These are phyloP conservation scores for Neodiprion virginianus DNA, from an alignment of 1,140 invertebrate genomes.

Conservation along the genomic window DNA sequence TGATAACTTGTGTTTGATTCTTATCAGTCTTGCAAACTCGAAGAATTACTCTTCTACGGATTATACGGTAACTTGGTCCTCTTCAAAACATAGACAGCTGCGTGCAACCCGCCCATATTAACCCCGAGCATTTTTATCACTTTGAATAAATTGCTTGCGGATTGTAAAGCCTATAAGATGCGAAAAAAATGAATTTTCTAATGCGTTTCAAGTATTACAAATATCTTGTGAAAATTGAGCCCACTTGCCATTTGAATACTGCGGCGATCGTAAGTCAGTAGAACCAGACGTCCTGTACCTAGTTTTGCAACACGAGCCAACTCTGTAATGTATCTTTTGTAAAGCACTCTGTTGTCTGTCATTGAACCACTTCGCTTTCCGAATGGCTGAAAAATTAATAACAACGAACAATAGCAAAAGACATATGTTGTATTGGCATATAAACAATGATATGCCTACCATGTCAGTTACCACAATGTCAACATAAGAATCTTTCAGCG, in stretches of 20 bases:
- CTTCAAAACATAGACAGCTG: slow-evolving; percentile 50
- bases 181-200: slow-evolving; percentile 12
- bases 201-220: slow-evolving; percentile 2
- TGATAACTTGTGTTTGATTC: too few species aligned
- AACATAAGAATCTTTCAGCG: slow-evolving; percentile 60
- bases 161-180: slow-evolving; percentile 42
- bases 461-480: slow-evolving; percentile 69
- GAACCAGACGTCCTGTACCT: slow-evolving; percentile 58
- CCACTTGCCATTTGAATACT: slow-evolving; percentile 49
- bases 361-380: slow-evolving; percentile 64
- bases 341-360: slow-evolving; percentile 61
- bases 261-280: slow-evolving; percentile 66
- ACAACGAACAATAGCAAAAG: slow-evolving; percentile 15
- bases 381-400: slow-evolving; percentile 60
- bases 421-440: slow-evolving; percentile 12
- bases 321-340: slow-evolving; percentile 61
- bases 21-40: too few species aligned
- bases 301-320: slow-evolving; percentile 58
- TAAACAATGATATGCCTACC: slow-evolving; percentile 44
- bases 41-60: too few species aligned
- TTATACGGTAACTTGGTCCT: slow-evolving; percentile 35
- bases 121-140: slow-evolving; percentile 46
- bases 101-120: slow-evolving; percentile 55
- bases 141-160: slow-evolving; percentile 38
- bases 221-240: slow-evolving; percentile 9